These are phyloP conservation scores for Acleris sparsana DNA, from an alignment of 2,888 invertebrate genomes.

Conservation along the genomic window DNA sequence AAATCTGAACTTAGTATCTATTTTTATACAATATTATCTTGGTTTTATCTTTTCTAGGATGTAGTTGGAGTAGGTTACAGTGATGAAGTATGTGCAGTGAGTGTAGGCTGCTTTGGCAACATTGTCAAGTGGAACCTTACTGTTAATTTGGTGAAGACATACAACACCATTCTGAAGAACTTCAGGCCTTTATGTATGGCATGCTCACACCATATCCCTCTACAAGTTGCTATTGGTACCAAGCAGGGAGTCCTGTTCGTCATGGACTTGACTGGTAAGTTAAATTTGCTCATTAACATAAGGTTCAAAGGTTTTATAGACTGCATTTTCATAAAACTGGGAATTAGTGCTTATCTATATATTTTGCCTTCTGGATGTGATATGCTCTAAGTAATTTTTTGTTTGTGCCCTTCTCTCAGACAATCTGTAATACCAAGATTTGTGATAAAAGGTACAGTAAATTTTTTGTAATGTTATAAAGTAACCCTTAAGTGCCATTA, in stretches of 20 bases:
- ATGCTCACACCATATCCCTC: constrained; percentile 62
- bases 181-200: constrained; percentile 66
- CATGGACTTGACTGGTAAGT: constrained; percentile 66
- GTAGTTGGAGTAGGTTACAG: constrained; percentile 75
- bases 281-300: too few relatives aligned
- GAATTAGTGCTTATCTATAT: too few relatives aligned
- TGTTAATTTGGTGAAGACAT: constrained; percentile 73
- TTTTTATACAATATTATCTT: background rate
- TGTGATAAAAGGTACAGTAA: too few relatives aligned
- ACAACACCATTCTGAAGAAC: constrained; percentile 53
- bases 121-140: constrained; percentile 80
- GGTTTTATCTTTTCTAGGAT: constrained; percentile 55
- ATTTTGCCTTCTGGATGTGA: too few relatives aligned
- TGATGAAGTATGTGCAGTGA: constrained; percentile 70
- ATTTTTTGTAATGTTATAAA: too few relatives aligned
- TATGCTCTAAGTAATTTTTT: too few relatives aligned
- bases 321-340: too few relatives aligned
- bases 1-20: too few relatives aligned
- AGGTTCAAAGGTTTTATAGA: too few relatives aligned
- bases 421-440: too few relatives aligned
- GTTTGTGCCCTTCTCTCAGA: too few relatives aligned
- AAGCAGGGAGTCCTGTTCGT: constrained; percentile 75
- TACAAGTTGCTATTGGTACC: constrained; percentile 73
- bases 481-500: too few relatives aligned
- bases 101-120: constrained; percentile 73